A percentile compares a stretch with the other conserved stretches of the same genome.
phyloP scores from a whole-genome alignment of 2,888 invertebrate genomes.

The Melieria picta region DNA sequence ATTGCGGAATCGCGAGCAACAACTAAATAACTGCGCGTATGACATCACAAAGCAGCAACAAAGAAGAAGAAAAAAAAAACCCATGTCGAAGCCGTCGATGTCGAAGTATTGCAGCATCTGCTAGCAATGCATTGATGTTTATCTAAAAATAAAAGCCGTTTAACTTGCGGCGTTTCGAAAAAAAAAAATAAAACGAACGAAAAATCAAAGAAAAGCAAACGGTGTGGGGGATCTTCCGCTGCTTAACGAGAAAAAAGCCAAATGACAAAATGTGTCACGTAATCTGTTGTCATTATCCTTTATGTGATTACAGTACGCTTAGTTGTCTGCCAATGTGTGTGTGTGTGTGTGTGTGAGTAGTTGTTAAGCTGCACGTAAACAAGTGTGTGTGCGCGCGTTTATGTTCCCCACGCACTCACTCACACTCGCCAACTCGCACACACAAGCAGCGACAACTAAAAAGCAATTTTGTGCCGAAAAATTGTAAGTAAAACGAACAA shows the following conservation, averaged over 20 bases:
- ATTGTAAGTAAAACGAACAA: no score
- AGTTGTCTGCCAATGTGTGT: background rate
- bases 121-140: conserved; percentile 12
- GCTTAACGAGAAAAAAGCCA: conserved; percentile 3
- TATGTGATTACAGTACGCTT: conserved; percentile 38
- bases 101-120: background rate
- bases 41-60: background rate
- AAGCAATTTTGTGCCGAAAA: no score
- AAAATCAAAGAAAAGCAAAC: conserved; percentile 7
- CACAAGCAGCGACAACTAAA: background rate
- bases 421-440: conserved; percentile 21
- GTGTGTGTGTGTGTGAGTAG: background rate
- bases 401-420: conserved; percentile 7
- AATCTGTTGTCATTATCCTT: conserved; percentile 42
- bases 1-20: conserved; percentile 4
- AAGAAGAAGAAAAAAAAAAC: background rate
- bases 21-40: conserved; percentile 4
- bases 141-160: conserved; percentile 36
- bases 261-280: conserved; percentile 42
- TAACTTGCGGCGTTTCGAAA: conserved; percentile 4
- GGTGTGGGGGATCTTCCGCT: background rate
- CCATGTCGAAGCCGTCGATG: background rate
- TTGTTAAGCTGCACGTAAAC: conserved; percentile 15
- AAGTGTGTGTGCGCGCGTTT: conserved; percentile 20
- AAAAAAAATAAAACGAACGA: background rate